Evolutionary conservation across 2,888 invertebrate species (phyloP).

Genomic region (Drosophila nr. perissopoda): DNA sequence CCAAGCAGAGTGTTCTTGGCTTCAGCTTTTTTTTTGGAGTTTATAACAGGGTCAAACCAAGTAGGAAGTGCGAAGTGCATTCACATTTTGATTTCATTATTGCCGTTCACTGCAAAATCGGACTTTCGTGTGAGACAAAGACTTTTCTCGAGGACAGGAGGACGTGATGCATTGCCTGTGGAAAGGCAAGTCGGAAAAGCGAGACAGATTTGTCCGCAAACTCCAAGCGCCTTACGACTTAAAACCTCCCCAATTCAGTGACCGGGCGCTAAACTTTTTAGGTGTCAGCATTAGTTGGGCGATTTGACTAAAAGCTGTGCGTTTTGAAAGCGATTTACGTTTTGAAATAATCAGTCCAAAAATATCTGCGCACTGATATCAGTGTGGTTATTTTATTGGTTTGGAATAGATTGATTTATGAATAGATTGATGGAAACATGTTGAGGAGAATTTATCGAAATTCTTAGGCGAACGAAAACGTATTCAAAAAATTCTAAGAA

Average conservation of each 20-base stretch:
- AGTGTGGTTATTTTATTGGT: conserved; percentile 5
- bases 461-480: background rate
- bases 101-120: conserved; percentile 54
- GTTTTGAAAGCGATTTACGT: conserved; percentile 61
- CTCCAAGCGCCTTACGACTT: conserved; percentile 14
- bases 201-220: conserved; percentile 14
- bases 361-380: conserved; percentile 30
- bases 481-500: too few species aligned
- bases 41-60: conserved; percentile 74
- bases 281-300: conserved; percentile 42
- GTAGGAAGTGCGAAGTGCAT: conserved; percentile 81
- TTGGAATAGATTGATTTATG: conserved; percentile 1
- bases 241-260: conserved; percentile 35
- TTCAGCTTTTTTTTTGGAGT: conserved; percentile 18
- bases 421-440: conserved; percentile 3
- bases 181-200: conserved; percentile 40
- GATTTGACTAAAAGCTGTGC: conserved; percentile 49
- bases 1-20: background rate
- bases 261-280: conserved; percentile 55
- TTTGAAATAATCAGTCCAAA: conserved; percentile 37
- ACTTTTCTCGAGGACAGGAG: conserved; percentile 16
- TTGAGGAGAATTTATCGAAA: background rate
- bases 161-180: conserved; percentile 34
- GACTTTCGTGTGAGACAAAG: conserved; percentile 72
- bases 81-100: conserved; percentile 80